Conservation (phyloP, 2,113 vertebrate genomes). For the Hydrolagus affinis region DNA sequence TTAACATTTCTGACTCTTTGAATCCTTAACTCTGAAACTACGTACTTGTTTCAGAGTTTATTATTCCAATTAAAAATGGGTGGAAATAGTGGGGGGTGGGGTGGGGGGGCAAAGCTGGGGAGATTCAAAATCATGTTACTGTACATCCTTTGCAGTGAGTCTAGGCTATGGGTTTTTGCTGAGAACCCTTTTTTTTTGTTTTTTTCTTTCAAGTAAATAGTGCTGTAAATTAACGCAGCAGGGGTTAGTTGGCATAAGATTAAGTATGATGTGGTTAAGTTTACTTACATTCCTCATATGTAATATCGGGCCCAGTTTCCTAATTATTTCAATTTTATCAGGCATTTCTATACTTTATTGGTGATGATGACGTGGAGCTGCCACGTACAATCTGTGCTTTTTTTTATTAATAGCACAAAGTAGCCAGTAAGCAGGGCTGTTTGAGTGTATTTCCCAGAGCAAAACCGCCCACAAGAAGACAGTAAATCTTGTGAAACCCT, state of each 20-base stretch:
- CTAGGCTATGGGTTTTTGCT: no score
- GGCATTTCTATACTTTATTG: background rate
- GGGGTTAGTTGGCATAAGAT: background rate
- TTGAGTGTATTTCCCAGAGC: background rate
- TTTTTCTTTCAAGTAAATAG: no score
- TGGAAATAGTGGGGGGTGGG: no score
- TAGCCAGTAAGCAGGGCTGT: background rate
- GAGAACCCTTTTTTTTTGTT: no score
- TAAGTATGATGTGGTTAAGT: background rate
- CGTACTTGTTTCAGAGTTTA: background rate
- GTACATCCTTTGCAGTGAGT: no score
- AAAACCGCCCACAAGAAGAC: background rate
- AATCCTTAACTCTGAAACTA: background rate
- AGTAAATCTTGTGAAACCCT: no score
- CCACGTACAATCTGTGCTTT: background rate
- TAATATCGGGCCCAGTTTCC: background rate
- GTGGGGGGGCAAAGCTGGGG: no score
- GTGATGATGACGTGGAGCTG: no score
- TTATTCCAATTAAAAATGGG: background rate
- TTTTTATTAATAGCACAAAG: background rate
- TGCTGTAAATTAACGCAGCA: no score
- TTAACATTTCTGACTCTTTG: background rate
- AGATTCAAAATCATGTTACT: background rate
- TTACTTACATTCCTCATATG: background rate
- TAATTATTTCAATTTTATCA: background rate